Percentiles rank a stretch among this genome's conserved stretches.
Evolutionary conservation across 2,797 vertebrate species (phyloP).

Genomic region (Erpetoichthys calabaricus): DNA sequence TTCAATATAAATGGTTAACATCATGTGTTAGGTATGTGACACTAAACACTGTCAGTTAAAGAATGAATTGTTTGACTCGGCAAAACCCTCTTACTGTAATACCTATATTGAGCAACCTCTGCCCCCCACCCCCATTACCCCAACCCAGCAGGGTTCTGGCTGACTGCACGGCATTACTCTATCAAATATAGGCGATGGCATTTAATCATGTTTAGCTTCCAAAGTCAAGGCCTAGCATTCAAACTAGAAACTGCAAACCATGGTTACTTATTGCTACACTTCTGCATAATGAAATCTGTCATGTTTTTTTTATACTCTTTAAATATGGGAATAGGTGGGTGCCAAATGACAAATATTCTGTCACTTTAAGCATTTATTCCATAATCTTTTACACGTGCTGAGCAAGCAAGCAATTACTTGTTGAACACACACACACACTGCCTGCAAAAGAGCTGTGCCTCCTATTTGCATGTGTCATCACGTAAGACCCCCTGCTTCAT

Average conservation of each 20-base stretch:
- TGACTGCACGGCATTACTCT: no score
- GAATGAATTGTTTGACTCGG: no score
- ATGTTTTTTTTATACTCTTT: background rate
- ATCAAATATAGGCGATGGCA: no score
- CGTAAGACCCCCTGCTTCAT: conserved; percentile 9
- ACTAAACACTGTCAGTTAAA: no score
- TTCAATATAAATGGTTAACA: no score
- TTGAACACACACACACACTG: conserved; percentile 14
- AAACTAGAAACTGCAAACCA: conserved; percentile 12
- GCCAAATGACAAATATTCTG: conserved; percentile 1
- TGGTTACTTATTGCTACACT: background rate
- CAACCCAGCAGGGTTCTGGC: no score
- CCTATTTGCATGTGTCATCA: conserved; percentile 15
- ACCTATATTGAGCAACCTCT: no score
- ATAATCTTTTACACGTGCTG: conserved; percentile 1
- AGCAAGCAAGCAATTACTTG: conserved; percentile 15
- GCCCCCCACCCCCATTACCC: no score
- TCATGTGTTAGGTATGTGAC: no score
- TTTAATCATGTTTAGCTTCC: no score
- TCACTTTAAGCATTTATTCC: conserved; percentile 1
- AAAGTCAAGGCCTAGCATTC: conserved; percentile 8
- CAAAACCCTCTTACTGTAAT: no score
- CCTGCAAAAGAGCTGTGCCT: conserved; percentile 14
- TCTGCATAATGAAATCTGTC: background rate
- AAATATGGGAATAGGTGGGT: background rate